Conservation (phyloP, 2,797 vertebrate genomes). For the Hippopotamyrus pictus region DNA sequence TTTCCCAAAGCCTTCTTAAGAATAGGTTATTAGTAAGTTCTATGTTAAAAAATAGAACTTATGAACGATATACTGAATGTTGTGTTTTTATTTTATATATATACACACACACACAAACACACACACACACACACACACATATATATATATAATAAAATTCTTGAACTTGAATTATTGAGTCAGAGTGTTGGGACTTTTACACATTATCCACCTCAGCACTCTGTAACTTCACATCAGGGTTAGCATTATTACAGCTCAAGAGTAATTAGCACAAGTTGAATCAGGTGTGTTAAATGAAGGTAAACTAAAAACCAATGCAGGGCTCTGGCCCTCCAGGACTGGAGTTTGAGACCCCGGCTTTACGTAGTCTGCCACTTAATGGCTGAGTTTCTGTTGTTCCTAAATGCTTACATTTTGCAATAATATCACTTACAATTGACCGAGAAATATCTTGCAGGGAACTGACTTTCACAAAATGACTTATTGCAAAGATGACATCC, state of each 20-base stretch:
- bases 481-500: too few relatives aligned
- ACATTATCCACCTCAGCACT: neutral
- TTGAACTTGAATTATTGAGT: neutral
- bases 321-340: neutral
- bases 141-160: too few relatives aligned
- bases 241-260: neutral
- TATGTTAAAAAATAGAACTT: neutral
- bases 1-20: neutral
- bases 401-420: neutral
- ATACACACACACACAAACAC: too few relatives aligned
- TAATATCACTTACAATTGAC: neutral
- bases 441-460: neutral
- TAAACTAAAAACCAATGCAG: neutral
- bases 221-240: neutral
- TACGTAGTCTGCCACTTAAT: neutral
- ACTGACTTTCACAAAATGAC: neutral
- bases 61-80: too few relatives aligned
- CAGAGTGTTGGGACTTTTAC: neutral
- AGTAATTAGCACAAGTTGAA: neutral
- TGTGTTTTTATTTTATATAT: neutral
- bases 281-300: neutral
- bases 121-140: too few relatives aligned
- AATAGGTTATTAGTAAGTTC: neutral
- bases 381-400: neutral
- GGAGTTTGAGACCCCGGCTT: neutral